A percentile compares a stretch with the other conserved stretches of the same genome.
Evolutionary conservation across 1,140 invertebrate genomes (phyloP).

Genomic region (Neuroterus valhalla): DNA sequence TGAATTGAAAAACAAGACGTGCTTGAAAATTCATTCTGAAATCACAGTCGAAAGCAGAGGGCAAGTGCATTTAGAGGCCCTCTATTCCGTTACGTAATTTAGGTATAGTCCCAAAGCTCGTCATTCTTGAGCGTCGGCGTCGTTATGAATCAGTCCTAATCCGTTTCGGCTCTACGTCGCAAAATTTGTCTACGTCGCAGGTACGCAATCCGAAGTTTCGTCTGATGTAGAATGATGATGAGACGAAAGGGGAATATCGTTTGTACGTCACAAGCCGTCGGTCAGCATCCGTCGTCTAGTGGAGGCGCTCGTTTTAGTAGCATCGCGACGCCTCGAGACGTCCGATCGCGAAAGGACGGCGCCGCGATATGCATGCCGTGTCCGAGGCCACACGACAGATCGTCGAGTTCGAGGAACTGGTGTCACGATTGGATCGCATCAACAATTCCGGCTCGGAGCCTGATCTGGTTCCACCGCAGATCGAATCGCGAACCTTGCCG

Average conservation of each 20-base stretch:
- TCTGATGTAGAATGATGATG: background rate
- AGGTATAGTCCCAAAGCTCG: no score
- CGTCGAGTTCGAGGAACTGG: slow-evolving; percentile 70
- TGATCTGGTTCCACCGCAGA: slow-evolving; percentile 18
- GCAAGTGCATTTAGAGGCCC: no score
- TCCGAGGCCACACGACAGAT: slow-evolving; percentile 66
- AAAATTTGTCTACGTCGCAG: background rate
- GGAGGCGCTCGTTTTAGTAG: slow-evolving; percentile 65
- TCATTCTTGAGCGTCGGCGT: no score
- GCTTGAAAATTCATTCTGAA: no score
- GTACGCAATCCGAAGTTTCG: slow-evolving; percentile 10
- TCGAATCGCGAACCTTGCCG: slow-evolving; percentile 13
- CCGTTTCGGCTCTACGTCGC: background rate
- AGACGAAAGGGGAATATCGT: slow-evolving; percentile 42
- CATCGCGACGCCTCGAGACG: slow-evolving; percentile 61
- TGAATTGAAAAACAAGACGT: no score
- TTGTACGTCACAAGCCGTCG: slow-evolving; percentile 44
- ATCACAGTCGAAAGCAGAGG: no score
- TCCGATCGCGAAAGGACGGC: slow-evolving; percentile 37
- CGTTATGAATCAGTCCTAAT: background rate
- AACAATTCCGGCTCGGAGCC: slow-evolving; percentile 53
- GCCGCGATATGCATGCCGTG: slow-evolving; percentile 52
- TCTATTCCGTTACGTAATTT: no score
- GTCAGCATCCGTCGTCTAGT: slow-evolving; percentile 32
- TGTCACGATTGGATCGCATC: slow-evolving; percentile 68